phyloP scores from a whole-genome alignment of 2,888 invertebrate genomes.

The Nudaria mundana region DNA sequence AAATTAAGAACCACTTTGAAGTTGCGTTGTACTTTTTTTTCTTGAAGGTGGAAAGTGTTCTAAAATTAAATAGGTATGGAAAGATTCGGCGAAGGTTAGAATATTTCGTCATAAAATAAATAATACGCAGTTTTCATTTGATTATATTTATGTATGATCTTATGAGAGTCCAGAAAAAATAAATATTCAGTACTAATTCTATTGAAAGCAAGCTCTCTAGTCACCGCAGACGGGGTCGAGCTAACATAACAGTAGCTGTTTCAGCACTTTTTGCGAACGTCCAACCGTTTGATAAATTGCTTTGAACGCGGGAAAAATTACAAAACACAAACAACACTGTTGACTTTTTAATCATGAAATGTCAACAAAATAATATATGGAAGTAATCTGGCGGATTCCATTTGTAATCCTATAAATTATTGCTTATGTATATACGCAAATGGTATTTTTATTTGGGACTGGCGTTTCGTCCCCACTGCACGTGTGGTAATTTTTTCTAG shows the following conservation, averaged over 20 bases:
- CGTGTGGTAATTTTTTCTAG: too few species aligned
- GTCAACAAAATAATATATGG: conserved; percentile 7
- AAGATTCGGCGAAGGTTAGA: too few species aligned
- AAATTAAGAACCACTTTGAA: conserved; percentile 57
- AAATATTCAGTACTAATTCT: conserved; percentile 14
- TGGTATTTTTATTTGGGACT: conserved; percentile 15
- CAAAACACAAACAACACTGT: conserved; percentile 33
- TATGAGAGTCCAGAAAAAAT: too few species aligned
- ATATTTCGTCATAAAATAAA: too few species aligned
- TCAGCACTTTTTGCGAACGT: conserved; percentile 34
- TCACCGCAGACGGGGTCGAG: not conserved
- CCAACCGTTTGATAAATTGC: conserved; percentile 54
- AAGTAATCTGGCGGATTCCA: conserved; percentile 1
- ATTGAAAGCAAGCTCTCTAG: conserved; percentile 17
- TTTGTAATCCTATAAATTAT: conserved; percentile 1
- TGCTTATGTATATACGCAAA: conserved; percentile 3
- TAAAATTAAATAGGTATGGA: conserved; percentile 7
- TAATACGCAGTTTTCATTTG: too few species aligned
- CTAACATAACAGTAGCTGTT: conserved; percentile 30
- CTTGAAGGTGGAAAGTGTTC: conserved; percentile 25
- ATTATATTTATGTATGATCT: too few species aligned
- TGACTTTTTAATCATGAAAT: conserved; percentile 15
- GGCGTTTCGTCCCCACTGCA: conserved; percentile 6
- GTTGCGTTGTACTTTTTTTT: conserved; percentile 35
- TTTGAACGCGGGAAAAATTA: conserved; percentile 50